Conservation (phyloP, 1,140 invertebrate genomes). For the Pectinophora gossypiella region DNA sequence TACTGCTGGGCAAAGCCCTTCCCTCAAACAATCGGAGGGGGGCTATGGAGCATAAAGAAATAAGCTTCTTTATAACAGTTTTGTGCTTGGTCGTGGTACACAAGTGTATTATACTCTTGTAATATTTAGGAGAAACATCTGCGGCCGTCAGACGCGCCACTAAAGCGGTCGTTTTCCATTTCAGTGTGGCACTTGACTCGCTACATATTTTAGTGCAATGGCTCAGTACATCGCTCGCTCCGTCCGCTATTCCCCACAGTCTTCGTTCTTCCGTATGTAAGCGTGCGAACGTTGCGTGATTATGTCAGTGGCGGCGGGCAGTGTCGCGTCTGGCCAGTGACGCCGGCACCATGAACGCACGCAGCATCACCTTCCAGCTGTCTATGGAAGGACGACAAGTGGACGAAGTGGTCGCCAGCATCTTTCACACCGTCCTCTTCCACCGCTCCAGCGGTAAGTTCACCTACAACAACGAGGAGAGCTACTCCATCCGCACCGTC, state of each 20-base stretch:
- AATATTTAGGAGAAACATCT: too few species aligned
- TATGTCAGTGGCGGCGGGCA: conserved; percentile 37
- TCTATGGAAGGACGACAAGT: conserved; percentile 94
- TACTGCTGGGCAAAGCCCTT: too few species aligned
- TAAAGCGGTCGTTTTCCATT: conserved; percentile 64
- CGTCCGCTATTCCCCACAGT: conserved; percentile 13
- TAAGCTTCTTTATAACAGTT: too few species aligned
- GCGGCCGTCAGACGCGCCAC: conserved; percentile 15
- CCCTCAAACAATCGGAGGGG: too few species aligned
- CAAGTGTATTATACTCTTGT: too few species aligned
- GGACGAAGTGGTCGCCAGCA: conserved; percentile 94
- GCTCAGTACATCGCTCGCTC: conserved; percentile 28
- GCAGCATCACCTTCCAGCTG: conserved; percentile 91
- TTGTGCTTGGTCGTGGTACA: too few species aligned
- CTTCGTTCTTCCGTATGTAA: conserved; percentile 27
- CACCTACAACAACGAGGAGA: conserved; percentile 93
- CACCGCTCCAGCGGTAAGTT: conserved; percentile 97
- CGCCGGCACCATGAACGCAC: conserved; percentile 86
- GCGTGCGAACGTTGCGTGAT: conserved; percentile 23
- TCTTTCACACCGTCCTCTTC: conserved; percentile 97
- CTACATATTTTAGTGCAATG: conserved; percentile 53
- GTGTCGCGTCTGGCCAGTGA: conserved; percentile 41
- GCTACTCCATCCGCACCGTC: conserved; percentile 95
- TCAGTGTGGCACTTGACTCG: conserved; percentile 60
- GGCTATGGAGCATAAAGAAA: too few species aligned